phyloP scores from a whole-genome alignment of 2,797 vertebrate genomes.

The Pseudocheirus occidentalis region DNA sequence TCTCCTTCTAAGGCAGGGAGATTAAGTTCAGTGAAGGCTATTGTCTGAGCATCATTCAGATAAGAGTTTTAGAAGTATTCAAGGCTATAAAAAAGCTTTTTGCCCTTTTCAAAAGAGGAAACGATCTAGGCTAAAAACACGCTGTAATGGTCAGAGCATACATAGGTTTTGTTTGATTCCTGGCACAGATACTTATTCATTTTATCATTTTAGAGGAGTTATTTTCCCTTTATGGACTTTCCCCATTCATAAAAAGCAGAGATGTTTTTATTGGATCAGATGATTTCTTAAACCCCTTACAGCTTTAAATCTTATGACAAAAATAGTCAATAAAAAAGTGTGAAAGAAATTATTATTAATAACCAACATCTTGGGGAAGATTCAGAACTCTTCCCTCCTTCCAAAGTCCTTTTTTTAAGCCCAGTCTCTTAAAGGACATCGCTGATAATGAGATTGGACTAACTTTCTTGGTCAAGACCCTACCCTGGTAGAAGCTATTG shows the following conservation, averaged over 20 bases:
- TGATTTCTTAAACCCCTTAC: background rate
- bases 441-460: no score
- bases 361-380: background rate
- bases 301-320: background rate
- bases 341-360: background rate
- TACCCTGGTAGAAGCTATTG: no score
- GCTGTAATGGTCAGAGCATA: background rate
- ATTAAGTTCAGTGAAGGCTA: slow-evolving; percentile 32
- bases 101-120: background rate
- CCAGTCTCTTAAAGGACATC: no score
- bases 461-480: no score
- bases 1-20: background rate
- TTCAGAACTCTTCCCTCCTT: background rate
- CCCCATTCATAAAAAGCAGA: background rate
- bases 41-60: slow-evolving; percentile 11
- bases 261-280: background rate
- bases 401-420: background rate
- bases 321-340: background rate
- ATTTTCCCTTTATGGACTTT: background rate
- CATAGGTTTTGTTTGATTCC: background rate
- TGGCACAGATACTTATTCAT: background rate
- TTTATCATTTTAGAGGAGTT: background rate
- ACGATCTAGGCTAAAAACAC: background rate
- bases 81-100: slow-evolving; percentile 27
- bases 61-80: slow-evolving; percentile 23